Evolutionary conservation across 2,888 invertebrate species (phyloP).

Genomic region (Sphaeridia pumilis): DNA sequence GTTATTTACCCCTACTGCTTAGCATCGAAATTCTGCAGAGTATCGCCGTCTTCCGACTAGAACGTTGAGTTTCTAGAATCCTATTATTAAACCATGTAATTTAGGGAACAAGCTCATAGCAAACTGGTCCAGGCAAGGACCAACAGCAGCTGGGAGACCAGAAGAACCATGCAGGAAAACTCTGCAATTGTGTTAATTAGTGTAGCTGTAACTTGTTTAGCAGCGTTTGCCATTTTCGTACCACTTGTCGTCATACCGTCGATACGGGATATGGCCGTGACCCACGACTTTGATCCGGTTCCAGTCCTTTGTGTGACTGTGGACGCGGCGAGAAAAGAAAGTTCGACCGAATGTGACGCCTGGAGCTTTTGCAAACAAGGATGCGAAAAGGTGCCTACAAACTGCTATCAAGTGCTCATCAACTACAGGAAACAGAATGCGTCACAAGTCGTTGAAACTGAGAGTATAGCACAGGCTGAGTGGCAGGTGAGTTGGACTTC

Average conservation of each 20-base stretch:
- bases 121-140: too few relatives aligned
- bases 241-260: conserved; percentile 17
- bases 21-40: too few relatives aligned
- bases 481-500: conserved; percentile 5
- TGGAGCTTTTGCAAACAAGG: conserved; percentile 16
- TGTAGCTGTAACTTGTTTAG: conserved; percentile 10
- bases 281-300: conserved; percentile 13
- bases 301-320: conserved; percentile 16
- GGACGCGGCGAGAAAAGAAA: conserved; percentile 1
- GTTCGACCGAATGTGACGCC: conserved; percentile 1
- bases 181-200: conserved; percentile 10
- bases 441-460: background rate
- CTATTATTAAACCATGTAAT: too few relatives aligned
- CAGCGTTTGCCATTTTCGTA: conserved; percentile 16
- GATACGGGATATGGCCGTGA: conserved; percentile 10
- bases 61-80: too few relatives aligned
- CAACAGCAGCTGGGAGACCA: too few relatives aligned
- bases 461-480: conserved; percentile 1
- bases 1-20: too few relatives aligned
- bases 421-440: conserved; percentile 10
- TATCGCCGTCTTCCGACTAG: too few relatives aligned
- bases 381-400: conserved; percentile 3
- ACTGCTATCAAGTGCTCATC: conserved; percentile 10
- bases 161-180: conserved; percentile 13
- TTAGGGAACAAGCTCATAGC: too few relatives aligned